These are phyloP conservation scores for Halcyon leucocephala DNA, from an alignment of 2,797 vertebrate genomes.

Conservation along the genomic window DNA sequence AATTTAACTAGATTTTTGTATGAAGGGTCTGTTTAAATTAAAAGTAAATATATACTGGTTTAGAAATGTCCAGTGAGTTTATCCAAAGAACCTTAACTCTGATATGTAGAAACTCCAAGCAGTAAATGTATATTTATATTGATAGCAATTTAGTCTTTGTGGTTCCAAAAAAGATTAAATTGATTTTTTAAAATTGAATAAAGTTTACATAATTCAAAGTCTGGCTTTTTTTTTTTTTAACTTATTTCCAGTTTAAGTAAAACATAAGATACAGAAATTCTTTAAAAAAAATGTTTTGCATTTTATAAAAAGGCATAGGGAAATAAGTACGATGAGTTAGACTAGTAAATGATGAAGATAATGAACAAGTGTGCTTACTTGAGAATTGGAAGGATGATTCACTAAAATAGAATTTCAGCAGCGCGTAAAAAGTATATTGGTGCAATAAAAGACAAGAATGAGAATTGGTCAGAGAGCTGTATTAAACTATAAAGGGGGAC, in stretches of 20 bases:
- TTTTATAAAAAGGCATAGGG: neutral
- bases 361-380: neutral
- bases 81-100: neutral
- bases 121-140: neutral
- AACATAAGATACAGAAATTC: neutral
- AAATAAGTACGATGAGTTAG: neutral
- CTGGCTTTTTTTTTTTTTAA: neutral
- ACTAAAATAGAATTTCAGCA: neutral
- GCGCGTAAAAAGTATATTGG: neutral
- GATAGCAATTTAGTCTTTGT: neutral
- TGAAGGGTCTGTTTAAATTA: neutral
- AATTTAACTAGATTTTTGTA: neutral
- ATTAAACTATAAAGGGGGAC: neutral
- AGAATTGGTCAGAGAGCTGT: neutral
- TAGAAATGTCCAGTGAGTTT: neutral
- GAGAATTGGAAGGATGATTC: neutral
- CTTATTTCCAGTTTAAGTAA: neutral
- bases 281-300: neutral
- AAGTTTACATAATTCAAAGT: neutral
- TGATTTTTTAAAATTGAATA: neutral
- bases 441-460: neutral
- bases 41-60: neutral
- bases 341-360: neutral
- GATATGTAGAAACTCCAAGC: neutral
- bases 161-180: neutral